Percentiles rank a stretch among this genome's conserved stretches.
Conservation (phyloP, 2,113 vertebrate species). For the Oenanthe oenanthe region DNA sequence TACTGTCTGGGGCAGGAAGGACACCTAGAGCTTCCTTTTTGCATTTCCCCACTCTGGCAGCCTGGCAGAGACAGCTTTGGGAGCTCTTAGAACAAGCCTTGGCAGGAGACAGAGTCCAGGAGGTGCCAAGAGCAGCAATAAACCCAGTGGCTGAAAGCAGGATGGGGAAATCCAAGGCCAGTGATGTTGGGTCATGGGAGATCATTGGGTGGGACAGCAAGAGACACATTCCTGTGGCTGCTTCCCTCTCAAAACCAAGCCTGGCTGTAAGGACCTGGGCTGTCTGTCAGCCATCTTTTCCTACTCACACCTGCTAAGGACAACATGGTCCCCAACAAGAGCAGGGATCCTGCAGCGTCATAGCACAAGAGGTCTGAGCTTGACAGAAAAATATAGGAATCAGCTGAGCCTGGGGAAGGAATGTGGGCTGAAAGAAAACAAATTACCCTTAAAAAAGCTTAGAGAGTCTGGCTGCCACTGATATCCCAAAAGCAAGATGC, state of each 20-base stretch:
- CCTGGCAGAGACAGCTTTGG: background rate
- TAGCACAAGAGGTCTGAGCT: background rate
- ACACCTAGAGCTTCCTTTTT: background rate
- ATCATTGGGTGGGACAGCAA: background rate
- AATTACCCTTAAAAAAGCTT: background rate
- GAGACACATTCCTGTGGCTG: background rate
- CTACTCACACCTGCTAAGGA: background rate
- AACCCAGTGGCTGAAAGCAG: background rate
- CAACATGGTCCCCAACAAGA: accelerated
- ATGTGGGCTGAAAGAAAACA: background rate
- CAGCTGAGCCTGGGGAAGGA: background rate
- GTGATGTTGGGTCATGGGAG: background rate
- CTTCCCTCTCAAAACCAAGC: background rate
- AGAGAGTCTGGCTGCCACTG: background rate
- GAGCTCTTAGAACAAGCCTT: background rate
- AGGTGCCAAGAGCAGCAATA: conserved; percentile 1
- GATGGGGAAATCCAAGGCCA: background rate
- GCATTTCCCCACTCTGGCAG: background rate
- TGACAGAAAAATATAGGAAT: background rate
- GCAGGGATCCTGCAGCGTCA: background rate
- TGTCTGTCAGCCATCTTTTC: background rate
- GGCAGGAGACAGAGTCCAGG: background rate
- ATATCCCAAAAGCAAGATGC: background rate
- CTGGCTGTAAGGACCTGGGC: background rate
- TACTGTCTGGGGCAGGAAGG: background rate